Percentiles rank a stretch among this genome's conserved stretches.
phyloP scores from a whole-genome alignment of 2,797 vertebrate genomes.

The Echeneis naucrates region DNA sequence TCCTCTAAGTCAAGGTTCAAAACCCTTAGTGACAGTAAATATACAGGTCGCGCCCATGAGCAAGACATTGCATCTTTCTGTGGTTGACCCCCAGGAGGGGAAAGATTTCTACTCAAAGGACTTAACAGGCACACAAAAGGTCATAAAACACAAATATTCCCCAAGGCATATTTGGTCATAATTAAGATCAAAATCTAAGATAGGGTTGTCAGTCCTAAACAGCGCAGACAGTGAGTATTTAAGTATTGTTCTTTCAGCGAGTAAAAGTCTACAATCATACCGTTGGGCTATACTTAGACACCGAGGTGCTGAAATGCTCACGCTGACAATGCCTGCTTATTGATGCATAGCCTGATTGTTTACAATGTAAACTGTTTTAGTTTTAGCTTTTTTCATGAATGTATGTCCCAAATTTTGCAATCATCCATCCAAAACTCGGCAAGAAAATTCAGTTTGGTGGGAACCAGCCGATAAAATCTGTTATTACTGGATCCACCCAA shows the following conservation, averaged over 20 bases:
- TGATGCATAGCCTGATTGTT: neutral
- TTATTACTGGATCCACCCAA: neutral
- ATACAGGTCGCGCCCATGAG: constrained; percentile 25
- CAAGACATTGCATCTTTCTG: constrained; percentile 7
- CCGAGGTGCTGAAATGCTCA: neutral
- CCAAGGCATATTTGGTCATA: neutral
- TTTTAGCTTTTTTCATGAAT: neutral
- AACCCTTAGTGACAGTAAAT: constrained; percentile 37
- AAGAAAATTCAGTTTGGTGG: neutral
- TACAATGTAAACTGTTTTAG: neutral
- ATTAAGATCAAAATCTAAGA: neutral
- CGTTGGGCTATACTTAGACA: neutral
- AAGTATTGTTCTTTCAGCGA: neutral
- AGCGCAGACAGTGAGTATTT: neutral
- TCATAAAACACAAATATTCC: neutral
- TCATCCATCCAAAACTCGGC: neutral
- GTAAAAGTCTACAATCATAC: neutral
- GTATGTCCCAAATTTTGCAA: neutral
- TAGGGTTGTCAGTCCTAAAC: neutral
- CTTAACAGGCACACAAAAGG: constrained; percentile 5
- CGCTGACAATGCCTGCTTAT: neutral
- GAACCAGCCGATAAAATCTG: neutral
- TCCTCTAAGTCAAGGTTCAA: constrained; percentile 35
- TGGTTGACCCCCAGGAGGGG: neutral
- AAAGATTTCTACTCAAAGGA: no score